These are phyloP conservation scores for Anhinga rufa DNA, from an alignment of 2,113 vertebrate genomes.

Conservation along the genomic window DNA sequence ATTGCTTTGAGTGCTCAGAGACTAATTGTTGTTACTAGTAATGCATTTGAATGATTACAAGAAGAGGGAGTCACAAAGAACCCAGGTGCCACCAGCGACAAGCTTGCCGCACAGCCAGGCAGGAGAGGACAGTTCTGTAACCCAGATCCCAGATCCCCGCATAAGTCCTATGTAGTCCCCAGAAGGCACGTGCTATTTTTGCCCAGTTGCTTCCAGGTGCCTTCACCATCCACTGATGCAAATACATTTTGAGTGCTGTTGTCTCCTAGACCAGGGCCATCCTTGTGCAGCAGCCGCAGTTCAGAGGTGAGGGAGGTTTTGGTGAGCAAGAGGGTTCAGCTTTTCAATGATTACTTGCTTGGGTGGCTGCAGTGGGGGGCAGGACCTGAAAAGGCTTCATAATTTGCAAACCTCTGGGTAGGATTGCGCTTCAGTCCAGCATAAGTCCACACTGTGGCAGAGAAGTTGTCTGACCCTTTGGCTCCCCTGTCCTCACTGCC, in stretches of 20 bases:
- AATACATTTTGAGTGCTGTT: background rate
- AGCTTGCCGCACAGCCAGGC: background rate
- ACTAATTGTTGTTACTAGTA: background rate
- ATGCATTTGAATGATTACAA: background rate
- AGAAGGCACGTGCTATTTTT: background rate
- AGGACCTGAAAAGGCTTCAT: background rate
- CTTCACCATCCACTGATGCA: background rate
- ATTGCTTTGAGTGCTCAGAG: background rate
- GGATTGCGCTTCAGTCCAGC: background rate
- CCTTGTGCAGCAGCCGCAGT: background rate
- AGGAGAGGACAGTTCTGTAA: background rate
- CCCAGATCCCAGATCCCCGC: background rate
- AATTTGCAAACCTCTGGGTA: background rate
- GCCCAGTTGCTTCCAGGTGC: background rate
- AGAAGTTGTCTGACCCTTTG: background rate
- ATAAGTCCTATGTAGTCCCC: fast-evolving
- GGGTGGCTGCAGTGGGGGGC: background rate
- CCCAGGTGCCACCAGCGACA: background rate
- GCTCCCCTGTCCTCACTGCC: background rate
- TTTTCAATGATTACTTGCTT: background rate
- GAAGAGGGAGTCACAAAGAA: background rate
- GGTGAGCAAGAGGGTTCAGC: background rate
- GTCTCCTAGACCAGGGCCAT: background rate
- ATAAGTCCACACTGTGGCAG: background rate
- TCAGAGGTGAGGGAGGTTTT: background rate